Conservation (phyloP, 2,888 invertebrate species). For the Plagodis pulveraria region DNA sequence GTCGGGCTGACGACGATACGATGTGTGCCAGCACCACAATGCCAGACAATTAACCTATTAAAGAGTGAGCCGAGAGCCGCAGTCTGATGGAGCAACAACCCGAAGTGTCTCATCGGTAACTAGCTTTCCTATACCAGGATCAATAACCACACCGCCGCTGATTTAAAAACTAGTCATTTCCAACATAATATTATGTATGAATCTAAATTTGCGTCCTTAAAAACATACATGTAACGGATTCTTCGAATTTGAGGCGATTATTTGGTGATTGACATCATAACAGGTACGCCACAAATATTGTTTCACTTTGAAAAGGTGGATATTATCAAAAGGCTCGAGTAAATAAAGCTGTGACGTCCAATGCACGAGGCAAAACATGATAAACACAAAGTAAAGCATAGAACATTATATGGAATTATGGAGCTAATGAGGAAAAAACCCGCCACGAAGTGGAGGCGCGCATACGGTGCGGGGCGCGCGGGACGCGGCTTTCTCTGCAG, state of each 20-base stretch:
- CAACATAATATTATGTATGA: no score
- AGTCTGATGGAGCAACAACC: constrained; percentile 73
- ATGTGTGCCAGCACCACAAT: constrained; percentile 82
- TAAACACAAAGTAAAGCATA: constrained; percentile 73
- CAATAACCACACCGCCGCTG: neutral
- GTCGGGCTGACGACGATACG: constrained; percentile 77
- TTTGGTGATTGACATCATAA: constrained; percentile 10
- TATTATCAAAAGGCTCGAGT: constrained; percentile 38
- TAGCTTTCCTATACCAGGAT: constrained; percentile 34
- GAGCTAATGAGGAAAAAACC: constrained; percentile 84
- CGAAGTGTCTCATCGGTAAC: constrained; percentile 61
- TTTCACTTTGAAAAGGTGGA: constrained; percentile 10
- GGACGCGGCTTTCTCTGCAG: constrained; percentile 82
- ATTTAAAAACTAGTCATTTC: neutral
- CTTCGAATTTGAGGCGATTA: neutral
- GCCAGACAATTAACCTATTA: constrained; percentile 83
- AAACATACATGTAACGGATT: no score
- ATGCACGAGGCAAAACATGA: constrained; percentile 67
- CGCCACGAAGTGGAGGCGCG: constrained; percentile 67
- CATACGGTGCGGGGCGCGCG: constrained; percentile 70
- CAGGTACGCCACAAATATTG: constrained; percentile 7
- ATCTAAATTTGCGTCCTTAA: no score
- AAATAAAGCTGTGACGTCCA: constrained; percentile 57
- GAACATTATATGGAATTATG: constrained; percentile 74
- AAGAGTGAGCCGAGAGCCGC: constrained; percentile 70